Evolutionary conservation across 2,797 vertebrate genomes (phyloP).

Genomic region (Sebastiscus albofasciatus): DNA sequence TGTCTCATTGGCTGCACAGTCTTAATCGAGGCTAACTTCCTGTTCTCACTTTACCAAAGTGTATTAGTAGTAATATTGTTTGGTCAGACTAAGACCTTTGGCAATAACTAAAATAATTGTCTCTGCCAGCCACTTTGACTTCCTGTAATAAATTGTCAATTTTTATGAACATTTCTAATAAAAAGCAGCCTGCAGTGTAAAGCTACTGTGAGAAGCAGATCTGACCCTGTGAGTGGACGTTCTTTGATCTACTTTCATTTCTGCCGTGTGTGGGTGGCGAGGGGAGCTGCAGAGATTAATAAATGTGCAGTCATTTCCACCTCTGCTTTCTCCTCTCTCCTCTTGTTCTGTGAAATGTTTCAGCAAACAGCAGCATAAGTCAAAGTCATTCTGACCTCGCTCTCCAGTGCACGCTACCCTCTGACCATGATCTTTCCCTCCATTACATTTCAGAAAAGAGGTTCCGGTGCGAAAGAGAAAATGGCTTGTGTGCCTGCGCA

Average conservation of each 20-base stretch:
- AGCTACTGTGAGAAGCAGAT: not conserved
- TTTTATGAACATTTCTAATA: not conserved
- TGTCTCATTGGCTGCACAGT: not conserved
- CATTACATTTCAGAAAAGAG: not conserved
- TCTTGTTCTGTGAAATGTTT: conserved; percentile 8
- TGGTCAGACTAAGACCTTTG: not conserved
- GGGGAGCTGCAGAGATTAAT: conserved; percentile 3
- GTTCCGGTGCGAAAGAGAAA: conserved; percentile 8
- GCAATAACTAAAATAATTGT: not conserved
- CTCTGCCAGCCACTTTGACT: not conserved
- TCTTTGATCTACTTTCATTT: not conserved
- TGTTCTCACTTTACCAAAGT: not conserved
- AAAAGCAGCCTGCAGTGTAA: not conserved
- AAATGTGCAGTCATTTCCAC: not conserved
- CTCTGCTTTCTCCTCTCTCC: not conserved
- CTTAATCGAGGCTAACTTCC: not conserved
- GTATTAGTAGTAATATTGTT: not conserved
- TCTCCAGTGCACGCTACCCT: not conserved
- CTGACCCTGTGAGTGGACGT: not conserved
- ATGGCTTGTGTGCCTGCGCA: not conserved
- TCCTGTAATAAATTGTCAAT: not conserved
- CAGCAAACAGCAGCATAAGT: conserved; percentile 3
- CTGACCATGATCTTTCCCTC: conserved; percentile 5
- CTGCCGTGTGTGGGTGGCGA: not conserved
- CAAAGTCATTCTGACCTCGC: conserved; percentile 6